phyloP scores from a whole-genome alignment of 2,888 invertebrate genomes.

The Habrosyne pyritoides region DNA sequence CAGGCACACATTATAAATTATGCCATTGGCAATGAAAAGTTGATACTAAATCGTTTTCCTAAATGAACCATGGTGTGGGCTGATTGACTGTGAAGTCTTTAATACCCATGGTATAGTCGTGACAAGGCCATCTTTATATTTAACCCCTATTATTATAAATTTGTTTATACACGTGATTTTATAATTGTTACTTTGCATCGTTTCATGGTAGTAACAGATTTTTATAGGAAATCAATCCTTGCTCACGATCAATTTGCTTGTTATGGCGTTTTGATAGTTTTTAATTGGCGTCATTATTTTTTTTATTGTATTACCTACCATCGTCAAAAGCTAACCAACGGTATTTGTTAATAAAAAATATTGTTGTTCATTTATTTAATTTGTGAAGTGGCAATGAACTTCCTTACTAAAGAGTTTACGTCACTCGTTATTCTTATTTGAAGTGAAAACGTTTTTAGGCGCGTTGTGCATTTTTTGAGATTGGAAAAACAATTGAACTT shows the following conservation, averaged over 20 bases:
- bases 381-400: slow-evolving; percentile 3
- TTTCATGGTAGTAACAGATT: background rate
- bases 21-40: slow-evolving; percentile 9
- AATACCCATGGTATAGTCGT: slow-evolving; percentile 9
- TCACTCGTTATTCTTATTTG: background rate
- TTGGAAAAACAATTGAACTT: no score
- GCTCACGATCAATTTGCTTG: background rate
- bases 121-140: slow-evolving; percentile 21
- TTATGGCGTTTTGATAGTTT: slow-evolving; percentile 5
- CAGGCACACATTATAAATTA: background rate
- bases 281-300: background rate
- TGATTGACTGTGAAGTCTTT: slow-evolving; percentile 15
- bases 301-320: background rate
- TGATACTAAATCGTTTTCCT: slow-evolving; percentile 9
- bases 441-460: no score
- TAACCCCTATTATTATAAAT: slow-evolving; percentile 27
- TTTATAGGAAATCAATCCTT: background rate
- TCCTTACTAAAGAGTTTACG: background rate
- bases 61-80: slow-evolving; percentile 14
- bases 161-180: slow-evolving; percentile 34
- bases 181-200: slow-evolving; percentile 13
- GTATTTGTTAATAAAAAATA: slow-evolving; percentile 2
- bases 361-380: background rate
- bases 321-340: slow-evolving; percentile 1
- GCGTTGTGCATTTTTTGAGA: no score